Evolutionary conservation across 2,797 vertebrate genomes (phyloP), one percentile per base, ranked within the genome.

Genomic region (Semotilus atromaculatus): DNA sequence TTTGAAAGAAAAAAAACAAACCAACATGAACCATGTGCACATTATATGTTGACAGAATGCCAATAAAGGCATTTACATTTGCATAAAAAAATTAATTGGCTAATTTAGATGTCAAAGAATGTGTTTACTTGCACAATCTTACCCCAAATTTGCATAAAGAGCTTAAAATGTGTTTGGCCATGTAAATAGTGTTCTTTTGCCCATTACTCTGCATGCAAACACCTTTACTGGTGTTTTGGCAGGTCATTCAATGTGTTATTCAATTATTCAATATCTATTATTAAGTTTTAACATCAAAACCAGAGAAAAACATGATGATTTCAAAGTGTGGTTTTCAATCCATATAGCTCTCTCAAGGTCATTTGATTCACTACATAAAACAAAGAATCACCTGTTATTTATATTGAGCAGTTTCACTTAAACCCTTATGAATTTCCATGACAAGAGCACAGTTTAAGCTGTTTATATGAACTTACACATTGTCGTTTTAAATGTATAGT

Each of bases 401-500:
- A 38, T 58, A 76, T 26, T 38, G 34, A 38, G 21, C 51, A 38
- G 29, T 74, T 74, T 53, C 4, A 10, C 48, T 53, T 36, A 14
- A 75, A 75, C 19, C 1, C 72, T 29, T 75, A n/a, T 36, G 19
- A 75, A 75, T 75, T 55, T 23, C 29, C 1, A 1, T 23, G 36
- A 23, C 31, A 75, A 53, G 29, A 51, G 14, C 45, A 55, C 48
- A 36, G 5, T 34, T 73, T 53, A 53, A 51, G 64, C 53, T 51
- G 45, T 78, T 38, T 38, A 80, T 77, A 82, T 85, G 53, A 83
- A 1, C 29, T 36, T 75, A 75, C 21, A 75, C 31, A 16, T 58
- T 58, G 51, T 38, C 7, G 1, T 76, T 21, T 53, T n/a, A 55
- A 38, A 48, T 48, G 45, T 4, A 18, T 48, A 48, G 45, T 16